Base-by-base conservation (phyloP, 2,888 invertebrate species). In the Cheiracanthium punctorium region DNA sequence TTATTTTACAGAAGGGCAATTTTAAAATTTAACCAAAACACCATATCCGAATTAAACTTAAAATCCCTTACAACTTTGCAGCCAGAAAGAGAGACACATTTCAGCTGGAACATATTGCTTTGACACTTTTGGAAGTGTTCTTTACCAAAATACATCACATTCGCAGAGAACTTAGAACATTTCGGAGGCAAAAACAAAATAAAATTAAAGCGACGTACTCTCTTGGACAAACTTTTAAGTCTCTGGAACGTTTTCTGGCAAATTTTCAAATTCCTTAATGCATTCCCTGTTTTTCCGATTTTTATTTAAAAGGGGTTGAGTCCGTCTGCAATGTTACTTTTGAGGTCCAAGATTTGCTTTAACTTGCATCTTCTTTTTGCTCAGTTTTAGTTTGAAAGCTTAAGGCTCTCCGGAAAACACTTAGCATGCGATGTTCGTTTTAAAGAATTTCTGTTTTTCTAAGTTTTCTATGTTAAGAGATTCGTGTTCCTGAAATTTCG, bases 141-240 rank as follows among this genome's bases (percentile, higher is more conserved):
- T 33, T 10, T 33, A 33, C 32, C 37, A 37, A 67, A 43, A 65
- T 76, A 41, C 64, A 67, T 76, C 65, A 41, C 65, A 32, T 76
- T 76, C 65, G 48, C 37, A 37, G 37, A 24, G 24, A 48, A 29
- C 48, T 74, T 52, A 30, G 33, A 74, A 64, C 75, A 29, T 67
- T 43, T 65, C 65, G n/a, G 37, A 4, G 65, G 67, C 58, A 64
- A 65, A 29, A 24, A 69, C 28, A 70, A 32, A 70, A 70, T 58
- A 70, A 79, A 79, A 70, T 77, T 69, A 77, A 33, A 37, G 8
- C 52, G 28, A 37, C 24, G 4, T 30, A 69, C 48, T 76, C 32
- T 65, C n/a, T 58, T 69, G 70, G 70, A 52, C 70, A 79, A 79
- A 70, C 69, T 79, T 58, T 79, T 70, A 79, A 79, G 79, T 58